Conservation (phyloP, 1,140 invertebrate genomes). For the Tetragnatha versicolor region DNA sequence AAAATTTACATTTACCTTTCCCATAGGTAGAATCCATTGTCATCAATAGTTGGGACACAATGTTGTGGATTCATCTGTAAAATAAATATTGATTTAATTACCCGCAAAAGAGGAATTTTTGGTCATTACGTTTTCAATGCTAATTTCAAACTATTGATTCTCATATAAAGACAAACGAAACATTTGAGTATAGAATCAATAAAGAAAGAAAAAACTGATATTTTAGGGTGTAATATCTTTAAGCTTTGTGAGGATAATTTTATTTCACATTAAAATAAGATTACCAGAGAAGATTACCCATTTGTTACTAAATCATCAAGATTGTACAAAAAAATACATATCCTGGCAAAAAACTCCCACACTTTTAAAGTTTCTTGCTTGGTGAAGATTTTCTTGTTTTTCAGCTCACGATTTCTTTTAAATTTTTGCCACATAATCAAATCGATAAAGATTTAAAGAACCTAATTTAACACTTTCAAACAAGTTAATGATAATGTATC, state of each 20-base stretch:
- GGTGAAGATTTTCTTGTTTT: too few species aligned
- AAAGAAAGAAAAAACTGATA: not conserved
- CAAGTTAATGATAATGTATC: too few species aligned
- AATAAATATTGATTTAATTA: not conserved
- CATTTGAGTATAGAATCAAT: not conserved
- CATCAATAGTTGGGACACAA: slow-evolving; percentile 74
- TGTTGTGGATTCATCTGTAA: slow-evolving; percentile 74
- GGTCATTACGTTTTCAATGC: not conserved
- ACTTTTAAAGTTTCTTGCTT: too few species aligned
- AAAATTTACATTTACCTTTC: slow-evolving; percentile 63
- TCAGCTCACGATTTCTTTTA: too few species aligned
- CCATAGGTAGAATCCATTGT: slow-evolving; percentile 71
- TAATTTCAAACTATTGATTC: not conserved
- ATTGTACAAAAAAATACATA: too few species aligned
- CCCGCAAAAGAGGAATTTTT: not conserved
- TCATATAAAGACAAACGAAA: not conserved
- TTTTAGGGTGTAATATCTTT: not conserved
- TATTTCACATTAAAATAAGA: too few species aligned
- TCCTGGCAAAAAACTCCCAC: too few species aligned
- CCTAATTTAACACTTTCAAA: too few species aligned
- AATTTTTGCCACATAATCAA: too few species aligned
- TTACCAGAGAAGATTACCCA: too few species aligned
- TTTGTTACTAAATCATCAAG: too few species aligned
- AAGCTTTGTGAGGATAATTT: not conserved
- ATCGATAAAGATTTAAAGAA: too few species aligned